Conservation (phyloP, 2,888 invertebrate genomes). For the Artemia sinica region DNA sequence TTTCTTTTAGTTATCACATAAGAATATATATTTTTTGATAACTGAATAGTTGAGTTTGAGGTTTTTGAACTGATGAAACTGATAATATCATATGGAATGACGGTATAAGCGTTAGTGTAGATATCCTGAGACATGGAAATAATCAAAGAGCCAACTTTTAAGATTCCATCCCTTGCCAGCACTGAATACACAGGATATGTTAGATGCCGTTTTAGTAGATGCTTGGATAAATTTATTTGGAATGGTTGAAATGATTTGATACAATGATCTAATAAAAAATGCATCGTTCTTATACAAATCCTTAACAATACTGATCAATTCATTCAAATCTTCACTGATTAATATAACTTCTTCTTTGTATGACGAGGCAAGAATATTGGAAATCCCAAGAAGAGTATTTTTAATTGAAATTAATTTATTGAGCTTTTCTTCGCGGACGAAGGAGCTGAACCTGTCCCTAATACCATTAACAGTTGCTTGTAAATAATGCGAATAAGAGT, state of each 20-base stretch:
- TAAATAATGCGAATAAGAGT: slow-evolving; percentile 22
- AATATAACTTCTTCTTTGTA: slow-evolving; percentile 23
- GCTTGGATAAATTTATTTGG: background rate
- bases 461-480: slow-evolving; percentile 14
- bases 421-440: slow-evolving; percentile 23
- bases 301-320: slow-evolving; percentile 22
- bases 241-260: slow-evolving; percentile 20
- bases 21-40: too few species aligned
- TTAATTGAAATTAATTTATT: slow-evolving; percentile 24
- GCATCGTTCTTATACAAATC: slow-evolving; percentile 27
- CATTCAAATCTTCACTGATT: slow-evolving; percentile 25
- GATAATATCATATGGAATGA: too few species aligned
- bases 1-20: too few species aligned
- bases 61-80: too few species aligned
- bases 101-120: too few species aligned
- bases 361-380: slow-evolving; percentile 20
- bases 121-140: too few species aligned
- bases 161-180: background rate
- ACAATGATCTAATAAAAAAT: slow-evolving; percentile 27
- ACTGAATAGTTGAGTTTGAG: too few species aligned
- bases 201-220: slow-evolving; percentile 1
- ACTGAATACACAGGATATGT: slow-evolving; percentile 15
- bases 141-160: too few species aligned
- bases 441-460: slow-evolving; percentile 17
- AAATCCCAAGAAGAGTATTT: slow-evolving; percentile 19